Conservation (phyloP, 2,113 vertebrate species). For the Heteronetta atricapilla region DNA sequence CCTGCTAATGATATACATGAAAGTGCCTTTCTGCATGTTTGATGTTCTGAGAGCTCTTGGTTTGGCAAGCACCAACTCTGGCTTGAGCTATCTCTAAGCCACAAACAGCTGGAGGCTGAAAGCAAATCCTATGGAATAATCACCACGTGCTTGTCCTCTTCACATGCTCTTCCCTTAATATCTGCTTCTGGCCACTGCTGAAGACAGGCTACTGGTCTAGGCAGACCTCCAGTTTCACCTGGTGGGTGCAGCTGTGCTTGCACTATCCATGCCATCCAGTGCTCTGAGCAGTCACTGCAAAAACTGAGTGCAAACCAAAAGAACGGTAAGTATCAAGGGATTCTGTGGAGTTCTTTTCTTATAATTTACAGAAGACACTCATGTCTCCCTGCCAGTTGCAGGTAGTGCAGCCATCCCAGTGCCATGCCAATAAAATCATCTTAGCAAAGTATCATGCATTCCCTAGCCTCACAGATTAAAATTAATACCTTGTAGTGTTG, state of each 20-base stretch:
- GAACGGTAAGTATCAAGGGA: neutral
- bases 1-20: conserved; percentile 10
- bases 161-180: neutral
- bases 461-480: neutral
- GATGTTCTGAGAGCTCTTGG: conserved; percentile 34
- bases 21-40: conserved; percentile 43
- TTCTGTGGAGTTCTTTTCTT: neutral
- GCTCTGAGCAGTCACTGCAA: neutral
- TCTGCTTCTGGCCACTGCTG: neutral
- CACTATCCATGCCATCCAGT: neutral
- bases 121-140: neutral
- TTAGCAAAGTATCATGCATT: neutral
- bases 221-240: neutral
- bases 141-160: neutral
- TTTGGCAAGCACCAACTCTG: conserved; percentile 11
- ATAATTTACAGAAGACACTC: neutral
- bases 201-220: neutral
- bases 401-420: neutral
- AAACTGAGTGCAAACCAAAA: neutral
- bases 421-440: conserved; percentile 49
- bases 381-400: neutral
- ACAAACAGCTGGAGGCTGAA: conserved; percentile 24
- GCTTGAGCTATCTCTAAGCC: neutral
- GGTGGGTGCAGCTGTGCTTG: neutral
- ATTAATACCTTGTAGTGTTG: neutral